Evolutionary conservation across 2,113 vertebrate genomes (phyloP).

Genomic region (Pogonocichla stellata): DNA sequence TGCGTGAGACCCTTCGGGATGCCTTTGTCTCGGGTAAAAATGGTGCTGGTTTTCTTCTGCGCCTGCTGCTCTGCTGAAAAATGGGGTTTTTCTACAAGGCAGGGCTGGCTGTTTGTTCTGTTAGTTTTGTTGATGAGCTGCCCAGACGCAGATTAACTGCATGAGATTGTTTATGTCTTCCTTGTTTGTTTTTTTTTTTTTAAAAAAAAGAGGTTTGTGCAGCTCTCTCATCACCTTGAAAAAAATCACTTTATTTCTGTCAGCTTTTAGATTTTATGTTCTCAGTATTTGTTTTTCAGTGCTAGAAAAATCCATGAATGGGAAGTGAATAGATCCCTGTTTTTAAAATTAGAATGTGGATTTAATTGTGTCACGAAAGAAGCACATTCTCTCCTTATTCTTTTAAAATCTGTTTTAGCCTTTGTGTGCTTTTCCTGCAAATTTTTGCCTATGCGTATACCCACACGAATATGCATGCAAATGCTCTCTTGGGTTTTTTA

Average conservation of each 20-base stretch:
- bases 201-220: not conserved
- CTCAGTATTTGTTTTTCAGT: not conserved
- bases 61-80: not conserved
- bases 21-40: constrained; percentile 12
- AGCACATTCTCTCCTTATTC: not conserved
- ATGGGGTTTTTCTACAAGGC: not conserved
- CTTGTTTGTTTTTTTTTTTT: not conserved
- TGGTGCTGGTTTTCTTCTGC: not conserved
- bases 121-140: not conserved
- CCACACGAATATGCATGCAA: not conserved
- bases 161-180: not conserved
- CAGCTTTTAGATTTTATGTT: not conserved
- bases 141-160: not conserved
- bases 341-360: not conserved
- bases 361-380: not conserved
- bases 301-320: not conserved
- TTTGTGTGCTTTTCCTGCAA: not conserved
- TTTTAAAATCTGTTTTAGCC: not conserved
- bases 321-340: not conserved
- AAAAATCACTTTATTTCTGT: not conserved
- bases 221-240: not conserved
- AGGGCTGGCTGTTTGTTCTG: not conserved
- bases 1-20: not conserved
- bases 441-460: not conserved
- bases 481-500: not conserved